Conservation (phyloP, 2,888 invertebrate genomes). For the Maniola hyperantus region DNA sequence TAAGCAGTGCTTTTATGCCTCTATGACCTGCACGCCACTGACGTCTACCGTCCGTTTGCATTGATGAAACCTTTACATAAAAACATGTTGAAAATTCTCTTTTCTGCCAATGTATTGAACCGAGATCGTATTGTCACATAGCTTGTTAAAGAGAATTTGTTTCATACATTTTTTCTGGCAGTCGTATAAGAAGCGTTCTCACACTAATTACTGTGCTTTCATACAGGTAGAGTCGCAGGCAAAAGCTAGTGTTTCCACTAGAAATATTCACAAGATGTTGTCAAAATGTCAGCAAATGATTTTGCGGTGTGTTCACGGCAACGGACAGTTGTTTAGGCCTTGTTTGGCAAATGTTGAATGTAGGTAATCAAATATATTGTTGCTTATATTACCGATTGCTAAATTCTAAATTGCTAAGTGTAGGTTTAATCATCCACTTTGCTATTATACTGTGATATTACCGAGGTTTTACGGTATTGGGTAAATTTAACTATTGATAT, state of each 20-base stretch:
- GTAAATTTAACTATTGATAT: background rate
- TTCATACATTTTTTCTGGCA: too few relatives aligned
- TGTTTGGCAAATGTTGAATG: slow-evolving; percentile 25
- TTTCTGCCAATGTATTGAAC: too few relatives aligned
- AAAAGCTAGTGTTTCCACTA: background rate
- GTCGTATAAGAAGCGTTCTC: too few relatives aligned
- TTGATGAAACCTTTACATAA: too few relatives aligned
- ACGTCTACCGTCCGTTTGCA: background rate
- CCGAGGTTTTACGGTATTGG: background rate
- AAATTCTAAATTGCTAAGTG: slow-evolving; percentile 15
- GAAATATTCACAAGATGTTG: slow-evolving; percentile 17
- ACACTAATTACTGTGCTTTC: too few relatives aligned
- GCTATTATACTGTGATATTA: background rate
- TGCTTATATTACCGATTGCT: slow-evolving; percentile 14
- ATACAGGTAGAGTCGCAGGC: background rate
- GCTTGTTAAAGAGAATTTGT: too few relatives aligned
- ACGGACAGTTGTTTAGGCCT: slow-evolving; percentile 23
- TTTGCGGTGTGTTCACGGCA: slow-evolving; percentile 17
- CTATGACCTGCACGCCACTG: too few relatives aligned
- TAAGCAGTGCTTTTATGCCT: too few relatives aligned
- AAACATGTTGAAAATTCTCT: too few relatives aligned
- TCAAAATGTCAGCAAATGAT: slow-evolving; percentile 30
- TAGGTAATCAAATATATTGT: slow-evolving; percentile 23
- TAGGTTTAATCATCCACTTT: background rate
- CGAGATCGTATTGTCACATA: too few relatives aligned